Evolutionary conservation across 1,140 invertebrate genomes (phyloP).

Genomic region (Lasioglossum albipes): DNA sequence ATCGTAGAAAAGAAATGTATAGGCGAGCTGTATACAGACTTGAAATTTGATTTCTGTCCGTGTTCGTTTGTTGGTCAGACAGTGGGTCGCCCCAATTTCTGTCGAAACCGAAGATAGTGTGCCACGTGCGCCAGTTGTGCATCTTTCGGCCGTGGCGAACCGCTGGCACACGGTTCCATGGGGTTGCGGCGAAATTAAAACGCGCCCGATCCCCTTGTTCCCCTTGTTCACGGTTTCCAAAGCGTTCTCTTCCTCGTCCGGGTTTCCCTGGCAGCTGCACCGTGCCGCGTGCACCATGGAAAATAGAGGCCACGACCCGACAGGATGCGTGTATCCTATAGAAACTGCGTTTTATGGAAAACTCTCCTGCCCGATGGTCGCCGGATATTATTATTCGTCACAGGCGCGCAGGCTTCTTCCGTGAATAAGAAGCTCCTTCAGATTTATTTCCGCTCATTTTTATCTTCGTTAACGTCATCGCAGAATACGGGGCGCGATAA

Average conservation of each 20-base stretch:
- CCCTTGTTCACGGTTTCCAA: neutral
- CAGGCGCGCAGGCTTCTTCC: neutral
- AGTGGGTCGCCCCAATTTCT: neutral
- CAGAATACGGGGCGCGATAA: no score
- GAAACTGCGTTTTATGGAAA: constrained; percentile 26
- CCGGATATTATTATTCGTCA: neutral
- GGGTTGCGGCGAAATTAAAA: constrained; percentile 35
- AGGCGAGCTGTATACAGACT: no score
- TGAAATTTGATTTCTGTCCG: no score
- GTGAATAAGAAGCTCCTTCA: no score
- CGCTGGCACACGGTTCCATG: constrained; percentile 21
- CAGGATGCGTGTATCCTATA: constrained; percentile 56
- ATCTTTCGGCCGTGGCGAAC: neutral
- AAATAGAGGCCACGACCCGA: neutral
- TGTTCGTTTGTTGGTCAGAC: no score
- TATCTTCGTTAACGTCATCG: no score
- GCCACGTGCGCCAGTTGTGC: constrained; percentile 44
- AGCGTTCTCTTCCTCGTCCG: constrained; percentile 56
- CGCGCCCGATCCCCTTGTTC: constrained; percentile 30
- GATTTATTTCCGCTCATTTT: no score
- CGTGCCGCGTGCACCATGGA: neutral
- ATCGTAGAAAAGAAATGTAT: no score
- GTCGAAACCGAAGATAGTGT: constrained; percentile 53
- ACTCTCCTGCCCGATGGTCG: neutral
- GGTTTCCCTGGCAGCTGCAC: constrained; percentile 38